Evolutionary conservation across 1,140 invertebrate genomes (phyloP), one percentile per base, ranked within the genome.

Genomic region (Dysdera silvatica): DNA sequence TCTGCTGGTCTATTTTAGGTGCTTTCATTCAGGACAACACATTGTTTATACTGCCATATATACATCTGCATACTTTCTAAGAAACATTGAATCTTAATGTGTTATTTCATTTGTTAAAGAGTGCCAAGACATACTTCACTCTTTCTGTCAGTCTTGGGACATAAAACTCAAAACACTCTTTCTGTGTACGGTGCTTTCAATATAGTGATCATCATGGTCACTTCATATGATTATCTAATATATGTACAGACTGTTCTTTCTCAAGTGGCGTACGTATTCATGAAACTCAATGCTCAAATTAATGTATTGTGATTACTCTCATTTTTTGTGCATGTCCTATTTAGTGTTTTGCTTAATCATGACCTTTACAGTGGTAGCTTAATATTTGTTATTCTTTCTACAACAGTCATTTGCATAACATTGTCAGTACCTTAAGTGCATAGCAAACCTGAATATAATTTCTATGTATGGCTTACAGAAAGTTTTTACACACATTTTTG

Each of bases 201-300:
- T n/a, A n/a, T 63, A 40, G 56, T 55, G 47, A 16, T 49, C 48
- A 56, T 43, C 56, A 56, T 40, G 43, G 53, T 45, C 61, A 63
- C 52, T 63, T 63, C 51, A 33, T 37, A 49, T 47, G 53, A 56
- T 56, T 43, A 55, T 55, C 32, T 55, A 37, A 14, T 43, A 23
- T 56, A 61, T 28, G 24, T 61, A 61, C 40, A 43, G 32, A 56
- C 29, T 26, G 43, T 61, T 56, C 56, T 53, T 47, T 55, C 52
- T 53, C 61, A 55, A 52, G 61, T 53, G 56, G 52, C 47, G 48
- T 48, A 26, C 43, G 47, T 61, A 61, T 48, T 54, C 40, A 54
- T 56, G 53, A 56, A n/a, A n/a, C 48, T 26, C 55, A 52, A 63
- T 63, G 61, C 61, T 63, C 61, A 63, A 63, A 48, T 54, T 56